Evolutionary conservation across 2,888 invertebrate species (phyloP).

Genomic region (Drosophila gaucha): DNA sequence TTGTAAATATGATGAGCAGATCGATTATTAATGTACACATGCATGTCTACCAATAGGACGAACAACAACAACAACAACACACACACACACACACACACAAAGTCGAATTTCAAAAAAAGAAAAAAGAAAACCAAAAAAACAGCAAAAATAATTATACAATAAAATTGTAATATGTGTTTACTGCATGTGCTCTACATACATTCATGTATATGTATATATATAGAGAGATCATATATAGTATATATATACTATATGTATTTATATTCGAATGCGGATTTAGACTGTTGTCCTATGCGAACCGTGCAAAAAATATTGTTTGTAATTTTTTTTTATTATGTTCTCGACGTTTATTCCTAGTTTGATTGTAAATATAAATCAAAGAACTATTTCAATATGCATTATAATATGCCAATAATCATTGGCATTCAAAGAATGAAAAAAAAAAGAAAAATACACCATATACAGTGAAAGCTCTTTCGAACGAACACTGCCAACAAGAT

Average conservation of each 20-base stretch:
- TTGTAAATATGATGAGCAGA: slow-evolving; percentile 40
- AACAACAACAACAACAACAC: slow-evolving; percentile 12
- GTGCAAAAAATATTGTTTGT: slow-evolving; percentile 43
- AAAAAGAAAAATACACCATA: not conserved
- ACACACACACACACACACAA: slow-evolving; percentile 13
- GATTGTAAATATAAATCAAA: slow-evolving; percentile 44
- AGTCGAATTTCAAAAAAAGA: slow-evolving; percentile 30
- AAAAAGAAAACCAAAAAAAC: slow-evolving; percentile 6
- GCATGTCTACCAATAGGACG: slow-evolving; percentile 21
- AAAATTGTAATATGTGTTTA: slow-evolving; percentile 49
- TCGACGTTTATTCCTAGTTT: slow-evolving; percentile 35
- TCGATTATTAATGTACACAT: slow-evolving; percentile 28
- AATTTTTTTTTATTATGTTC: slow-evolving; percentile 34
- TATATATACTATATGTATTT: slow-evolving; percentile 2
- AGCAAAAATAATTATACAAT: slow-evolving; percentile 30
- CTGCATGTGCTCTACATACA: slow-evolving; percentile 33
- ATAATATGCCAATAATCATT: slow-evolving; percentile 10
- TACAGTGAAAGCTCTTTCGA: not conserved
- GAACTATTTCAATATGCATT: slow-evolving; percentile 14
- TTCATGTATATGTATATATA: slow-evolving; percentile 2
- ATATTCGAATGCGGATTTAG: slow-evolving; percentile 26
- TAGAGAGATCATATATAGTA: slow-evolving; percentile 12
- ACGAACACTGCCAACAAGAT: not conserved
- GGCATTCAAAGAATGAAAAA: slow-evolving; percentile 4
- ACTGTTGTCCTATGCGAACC: slow-evolving; percentile 36